Conservation (phyloP, 2,888 invertebrate genomes). For the Eudemis profundana region DNA sequence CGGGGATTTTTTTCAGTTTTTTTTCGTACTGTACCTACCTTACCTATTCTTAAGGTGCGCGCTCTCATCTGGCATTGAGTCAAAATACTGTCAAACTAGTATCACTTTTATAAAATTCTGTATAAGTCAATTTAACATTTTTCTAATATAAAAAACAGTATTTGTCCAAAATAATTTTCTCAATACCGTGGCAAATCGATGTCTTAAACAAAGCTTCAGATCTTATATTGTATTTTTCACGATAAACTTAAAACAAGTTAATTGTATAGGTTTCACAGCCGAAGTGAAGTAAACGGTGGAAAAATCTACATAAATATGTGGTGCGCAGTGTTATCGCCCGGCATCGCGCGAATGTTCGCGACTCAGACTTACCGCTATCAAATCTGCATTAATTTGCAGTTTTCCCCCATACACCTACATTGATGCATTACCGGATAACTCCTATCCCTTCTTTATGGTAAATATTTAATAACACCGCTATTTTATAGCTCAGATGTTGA, state of each 20-base stretch:
- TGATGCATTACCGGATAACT: conserved; percentile 61
- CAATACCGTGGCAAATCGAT: too few relatives aligned
- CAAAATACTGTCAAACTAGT: too few relatives aligned
- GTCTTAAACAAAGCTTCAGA: too few relatives aligned
- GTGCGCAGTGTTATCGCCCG: conserved; percentile 57
- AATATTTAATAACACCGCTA: conserved; percentile 23
- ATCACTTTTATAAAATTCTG: too few relatives aligned
- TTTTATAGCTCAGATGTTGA: conserved; percentile 3
- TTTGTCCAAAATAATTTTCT: too few relatives aligned
- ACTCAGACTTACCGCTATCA: conserved; percentile 65
- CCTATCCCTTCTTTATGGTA: conserved; percentile 11
- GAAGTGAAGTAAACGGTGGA: conserved; percentile 48
- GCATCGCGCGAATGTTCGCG: conserved; percentile 61
- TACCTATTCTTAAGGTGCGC: too few relatives aligned
- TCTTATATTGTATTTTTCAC: too few relatives aligned
- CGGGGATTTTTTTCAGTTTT: background rate
- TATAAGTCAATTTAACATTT: too few relatives aligned
- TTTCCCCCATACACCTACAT: conserved; percentile 71
- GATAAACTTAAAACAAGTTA: too few relatives aligned
- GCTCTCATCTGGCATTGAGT: too few relatives aligned
- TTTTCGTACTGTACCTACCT: background rate
- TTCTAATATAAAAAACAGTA: too few relatives aligned
- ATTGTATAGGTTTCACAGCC: too few relatives aligned
- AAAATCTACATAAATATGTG: conserved; percentile 67
- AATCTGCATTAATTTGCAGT: conserved; percentile 82